phyloP scores from a whole-genome alignment of 1,140 invertebrate genomes.

The Neocloeon triangulifer region DNA sequence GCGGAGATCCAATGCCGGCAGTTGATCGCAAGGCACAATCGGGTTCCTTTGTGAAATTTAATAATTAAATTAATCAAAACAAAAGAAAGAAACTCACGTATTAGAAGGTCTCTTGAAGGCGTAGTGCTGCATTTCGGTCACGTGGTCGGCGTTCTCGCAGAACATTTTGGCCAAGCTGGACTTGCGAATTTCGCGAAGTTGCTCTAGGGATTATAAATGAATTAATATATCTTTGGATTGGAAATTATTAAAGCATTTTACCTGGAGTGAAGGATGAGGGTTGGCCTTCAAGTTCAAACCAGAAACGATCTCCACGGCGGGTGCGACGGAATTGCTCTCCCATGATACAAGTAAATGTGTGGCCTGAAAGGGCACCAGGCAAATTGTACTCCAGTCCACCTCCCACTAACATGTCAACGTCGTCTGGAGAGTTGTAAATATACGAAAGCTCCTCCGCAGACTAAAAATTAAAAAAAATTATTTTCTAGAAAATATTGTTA shows the following conservation, averaged over 20 bases:
- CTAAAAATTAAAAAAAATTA: conserved; percentile 18
- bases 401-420: conserved; percentile 74
- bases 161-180: conserved; percentile 55
- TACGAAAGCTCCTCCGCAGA: conserved; percentile 34
- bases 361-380: conserved; percentile 55
- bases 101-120: conserved; percentile 31
- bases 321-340: conserved; percentile 71
- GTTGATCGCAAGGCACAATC: conserved; percentile 31
- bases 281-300: conserved; percentile 51
- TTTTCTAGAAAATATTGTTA: not conserved
- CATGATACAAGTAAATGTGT: conserved; percentile 79
- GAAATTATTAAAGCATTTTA: conserved; percentile 20
- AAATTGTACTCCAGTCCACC: conserved; percentile 58
- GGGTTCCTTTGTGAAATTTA: conserved; percentile 37
- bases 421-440: conserved; percentile 47
- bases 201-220: conserved; percentile 28
- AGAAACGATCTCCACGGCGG: conserved; percentile 56
- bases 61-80: conserved; percentile 4
- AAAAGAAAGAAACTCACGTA: conserved; percentile 21
- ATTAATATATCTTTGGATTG: conserved; percentile 2
- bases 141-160: conserved; percentile 66
- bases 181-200: conserved; percentile 68
- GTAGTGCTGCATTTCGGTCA: conserved; percentile 45
- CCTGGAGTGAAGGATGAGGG: conserved; percentile 44
- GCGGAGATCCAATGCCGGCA: not conserved